Conservation (phyloP, 2,113 vertebrate genomes). For the Passer domesticus region DNA sequence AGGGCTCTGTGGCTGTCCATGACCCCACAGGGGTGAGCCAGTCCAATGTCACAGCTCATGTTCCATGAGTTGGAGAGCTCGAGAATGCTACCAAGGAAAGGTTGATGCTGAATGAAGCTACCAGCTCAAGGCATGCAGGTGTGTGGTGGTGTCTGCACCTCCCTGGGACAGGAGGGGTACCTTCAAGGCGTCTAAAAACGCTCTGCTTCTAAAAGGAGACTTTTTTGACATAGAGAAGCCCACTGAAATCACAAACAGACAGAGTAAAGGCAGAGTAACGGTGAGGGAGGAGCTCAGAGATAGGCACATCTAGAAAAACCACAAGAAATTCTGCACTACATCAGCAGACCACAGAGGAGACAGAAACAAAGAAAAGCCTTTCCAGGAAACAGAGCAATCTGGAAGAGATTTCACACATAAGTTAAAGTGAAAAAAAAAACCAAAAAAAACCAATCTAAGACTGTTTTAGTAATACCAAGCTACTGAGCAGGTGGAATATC, state of each 20-base stretch:
- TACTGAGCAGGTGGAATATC: background rate
- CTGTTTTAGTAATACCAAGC: background rate
- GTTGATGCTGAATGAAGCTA: conserved; percentile 61
- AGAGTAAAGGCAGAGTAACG: conserved; percentile 70
- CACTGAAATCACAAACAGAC: conserved; percentile 98
- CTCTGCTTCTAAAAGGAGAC: conserved; percentile 88
- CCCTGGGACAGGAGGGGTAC: conserved; percentile 84
- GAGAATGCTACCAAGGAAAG: conserved; percentile 48
- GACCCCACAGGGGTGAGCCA: conserved; percentile 42
- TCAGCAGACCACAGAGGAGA: conserved; percentile 11
- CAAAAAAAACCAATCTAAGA: background rate
- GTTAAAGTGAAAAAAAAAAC: background rate
- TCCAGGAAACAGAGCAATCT: background rate
- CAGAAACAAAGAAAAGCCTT: background rate
- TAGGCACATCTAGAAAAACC: conserved; percentile 52
- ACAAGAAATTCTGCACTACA: conserved; percentile 46
- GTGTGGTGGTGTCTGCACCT: conserved; percentile 83
- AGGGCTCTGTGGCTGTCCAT: conserved; percentile 18
- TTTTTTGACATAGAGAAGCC: conserved; percentile 86
- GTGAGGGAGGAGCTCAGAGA: conserved; percentile 42
- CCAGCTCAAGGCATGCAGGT: conserved; percentile 83
- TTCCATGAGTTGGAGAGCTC: conserved; percentile 56
- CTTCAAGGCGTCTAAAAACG: conserved; percentile 86
- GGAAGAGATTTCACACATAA: background rate
- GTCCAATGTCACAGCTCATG: conserved; percentile 32